A percentile compares a stretch with the other conserved stretches of the same genome.
These are phyloP conservation scores for Epinephelus coioides DNA, from an alignment of 2,797 vertebrate genomes.

Conservation along the genomic window DNA sequence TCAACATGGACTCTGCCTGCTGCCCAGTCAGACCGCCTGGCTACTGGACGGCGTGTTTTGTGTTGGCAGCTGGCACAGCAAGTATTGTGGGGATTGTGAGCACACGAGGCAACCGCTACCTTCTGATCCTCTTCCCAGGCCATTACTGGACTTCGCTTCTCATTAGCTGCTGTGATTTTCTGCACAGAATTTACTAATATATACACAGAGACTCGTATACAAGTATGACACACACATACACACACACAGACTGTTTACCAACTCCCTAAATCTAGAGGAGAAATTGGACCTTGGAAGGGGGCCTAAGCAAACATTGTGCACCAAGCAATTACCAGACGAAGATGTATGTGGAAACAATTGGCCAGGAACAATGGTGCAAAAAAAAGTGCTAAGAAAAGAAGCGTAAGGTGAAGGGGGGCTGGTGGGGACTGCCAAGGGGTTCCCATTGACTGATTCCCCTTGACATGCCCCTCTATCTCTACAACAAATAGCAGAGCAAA, in stretches of 20 bases:
- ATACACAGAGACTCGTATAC: slow-evolving; percentile 17
- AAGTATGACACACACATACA: slow-evolving; percentile 10
- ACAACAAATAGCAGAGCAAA: slow-evolving; percentile 36
- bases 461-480: slow-evolving; percentile 35
- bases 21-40: slow-evolving; percentile 34
- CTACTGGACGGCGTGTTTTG: slow-evolving; percentile 42
- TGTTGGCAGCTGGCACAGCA: slow-evolving; percentile 6
- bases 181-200: slow-evolving; percentile 54
- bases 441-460: slow-evolving; percentile 49
- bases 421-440: neutral
- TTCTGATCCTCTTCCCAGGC: slow-evolving; percentile 66
- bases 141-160: slow-evolving; percentile 70
- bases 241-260: slow-evolving; percentile 34
- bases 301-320: slow-evolving; percentile 46
- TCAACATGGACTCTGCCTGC: slow-evolving; percentile 35
- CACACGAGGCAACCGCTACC: slow-evolving; percentile 10
- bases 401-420: slow-evolving; percentile 13
- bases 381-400: slow-evolving; percentile 31
- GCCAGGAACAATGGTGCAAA: slow-evolving; percentile 30
- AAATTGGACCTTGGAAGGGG: slow-evolving; percentile 48
- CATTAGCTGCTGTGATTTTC: slow-evolving; percentile 60
- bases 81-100: slow-evolving; percentile 29
- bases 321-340: slow-evolving; percentile 58
- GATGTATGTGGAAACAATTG: slow-evolving; percentile 54
- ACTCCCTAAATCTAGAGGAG: slow-evolving; percentile 26